phyloP scores from a whole-genome alignment of 2,113 vertebrate species.

The Cyanoramphus novaezelandiae region DNA sequence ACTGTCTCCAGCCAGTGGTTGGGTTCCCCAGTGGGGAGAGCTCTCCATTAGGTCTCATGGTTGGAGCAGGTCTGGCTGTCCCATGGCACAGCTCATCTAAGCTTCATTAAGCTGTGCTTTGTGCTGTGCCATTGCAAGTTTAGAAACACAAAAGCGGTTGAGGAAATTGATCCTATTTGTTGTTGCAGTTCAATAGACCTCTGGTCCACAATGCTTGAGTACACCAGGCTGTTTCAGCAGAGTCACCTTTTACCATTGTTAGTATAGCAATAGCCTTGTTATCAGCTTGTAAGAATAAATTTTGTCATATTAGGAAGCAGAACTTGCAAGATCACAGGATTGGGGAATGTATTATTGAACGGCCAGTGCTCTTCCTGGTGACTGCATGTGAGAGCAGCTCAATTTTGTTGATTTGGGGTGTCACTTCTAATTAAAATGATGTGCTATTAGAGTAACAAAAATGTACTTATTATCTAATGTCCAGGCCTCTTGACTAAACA shows the following conservation, averaged over 20 bases:
- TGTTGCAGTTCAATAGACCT: conserved; percentile 70
- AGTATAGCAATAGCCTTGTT: conserved; percentile 40
- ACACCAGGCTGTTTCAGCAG: conserved; percentile 23
- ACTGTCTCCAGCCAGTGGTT: conserved; percentile 28
- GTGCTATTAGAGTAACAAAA: conserved; percentile 10
- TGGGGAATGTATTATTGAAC: not conserved
- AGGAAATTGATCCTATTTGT: conserved; percentile 68
- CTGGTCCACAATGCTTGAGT: conserved; percentile 66
- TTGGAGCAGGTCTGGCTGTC: conserved; percentile 40
- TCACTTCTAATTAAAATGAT: conserved; percentile 35
- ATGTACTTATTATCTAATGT: not conserved
- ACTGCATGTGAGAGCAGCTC: not conserved
- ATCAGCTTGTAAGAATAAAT: conserved; percentile 65
- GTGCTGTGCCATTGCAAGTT: conserved; percentile 31
- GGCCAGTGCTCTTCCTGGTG: not conserved
- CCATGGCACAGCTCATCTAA: conserved; percentile 23
- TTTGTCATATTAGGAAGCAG: conserved; percentile 46
- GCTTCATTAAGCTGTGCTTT: conserved; percentile 45
- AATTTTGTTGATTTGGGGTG: conserved; percentile 21
- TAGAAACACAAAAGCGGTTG: conserved; percentile 50
- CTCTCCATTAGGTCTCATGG: conserved; percentile 29
- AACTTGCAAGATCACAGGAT: not conserved
- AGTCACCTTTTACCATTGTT: conserved; percentile 44
- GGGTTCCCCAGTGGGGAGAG: not conserved
- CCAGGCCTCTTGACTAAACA: not conserved